These are phyloP conservation scores for Sciurus niger DNA, from an alignment of 2,113 vertebrate genomes.

Conservation along the genomic window DNA sequence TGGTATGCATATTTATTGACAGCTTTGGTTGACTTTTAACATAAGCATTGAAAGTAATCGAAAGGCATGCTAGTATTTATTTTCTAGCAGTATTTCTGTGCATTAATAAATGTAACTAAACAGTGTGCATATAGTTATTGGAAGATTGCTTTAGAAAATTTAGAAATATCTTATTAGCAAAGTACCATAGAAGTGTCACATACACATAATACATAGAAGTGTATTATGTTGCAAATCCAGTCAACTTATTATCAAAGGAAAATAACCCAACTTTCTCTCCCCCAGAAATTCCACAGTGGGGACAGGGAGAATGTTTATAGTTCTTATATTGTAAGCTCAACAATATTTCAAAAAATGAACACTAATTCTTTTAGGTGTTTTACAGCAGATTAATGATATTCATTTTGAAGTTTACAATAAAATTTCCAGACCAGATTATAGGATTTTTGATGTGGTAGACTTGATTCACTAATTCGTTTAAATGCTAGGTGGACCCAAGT, in stretches of 20 bases:
- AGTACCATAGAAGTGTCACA: neutral
- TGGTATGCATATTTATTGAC: neutral
- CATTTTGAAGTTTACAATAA: constrained; percentile 11
- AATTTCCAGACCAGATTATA: neutral
- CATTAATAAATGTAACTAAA: constrained; percentile 3
- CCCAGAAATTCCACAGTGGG: neutral
- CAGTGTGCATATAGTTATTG: neutral
- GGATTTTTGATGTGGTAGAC: neutral
- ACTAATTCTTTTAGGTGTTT: neutral
- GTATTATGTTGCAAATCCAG: neutral
- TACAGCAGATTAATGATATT: neutral
- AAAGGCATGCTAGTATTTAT: neutral
- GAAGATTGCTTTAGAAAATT: neutral
- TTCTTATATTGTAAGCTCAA: neutral
- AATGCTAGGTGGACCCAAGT: neutral
- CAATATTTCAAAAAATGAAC: neutral
- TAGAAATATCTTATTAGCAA: constrained; percentile 10
- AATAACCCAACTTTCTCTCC: neutral
- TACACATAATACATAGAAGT: no score
- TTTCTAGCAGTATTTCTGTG: neutral
- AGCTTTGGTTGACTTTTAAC: neutral
- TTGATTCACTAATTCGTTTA: constrained; percentile 36
- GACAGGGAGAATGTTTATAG: neutral
- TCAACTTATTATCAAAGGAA: neutral
- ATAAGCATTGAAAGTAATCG: neutral